A percentile compares a stretch with the other conserved stretches of the same genome.
Evolutionary conservation across 2,797 vertebrate species (phyloP).

Genomic region (Pterois miles): DNA sequence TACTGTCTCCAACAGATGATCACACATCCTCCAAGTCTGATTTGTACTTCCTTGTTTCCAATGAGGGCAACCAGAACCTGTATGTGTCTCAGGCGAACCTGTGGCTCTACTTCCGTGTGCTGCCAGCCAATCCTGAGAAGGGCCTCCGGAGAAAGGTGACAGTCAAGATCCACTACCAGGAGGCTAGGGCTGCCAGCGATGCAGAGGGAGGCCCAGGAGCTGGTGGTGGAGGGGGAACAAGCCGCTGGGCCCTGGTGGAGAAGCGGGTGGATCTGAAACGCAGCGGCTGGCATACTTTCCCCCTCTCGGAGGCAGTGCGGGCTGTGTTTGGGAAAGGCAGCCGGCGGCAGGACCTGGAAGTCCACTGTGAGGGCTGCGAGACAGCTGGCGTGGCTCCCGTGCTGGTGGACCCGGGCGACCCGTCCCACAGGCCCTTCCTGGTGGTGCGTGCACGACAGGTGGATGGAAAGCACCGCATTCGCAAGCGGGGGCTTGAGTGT

Average conservation of each 20-base stretch:
- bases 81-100: conserved; percentile 95
- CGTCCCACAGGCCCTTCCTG: conserved; percentile 95
- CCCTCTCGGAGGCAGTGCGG: conserved; percentile 91
- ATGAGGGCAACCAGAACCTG: conserved; percentile 97
- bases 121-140: conserved; percentile 91
- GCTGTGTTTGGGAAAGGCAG: conserved; percentile 89
- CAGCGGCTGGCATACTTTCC: conserved; percentile 98
- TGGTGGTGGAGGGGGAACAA: conserved; percentile 33
- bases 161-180: conserved; percentile 93
- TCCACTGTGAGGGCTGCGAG: conserved; percentile 94
- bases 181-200: conserved; percentile 71
- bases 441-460: conserved; percentile 92
- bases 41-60: conserved; percentile 95
- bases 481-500: conserved; percentile 96
- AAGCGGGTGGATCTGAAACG: conserved; percentile 96
- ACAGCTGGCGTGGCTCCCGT: conserved; percentile 88
- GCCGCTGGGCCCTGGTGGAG: conserved; percentile 90
- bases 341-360: conserved; percentile 93
- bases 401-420: conserved; percentile 90
- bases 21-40: conserved; percentile 86
- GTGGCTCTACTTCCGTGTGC: conserved; percentile 96
- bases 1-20: conserved; percentile 86
- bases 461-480: conserved; percentile 94
- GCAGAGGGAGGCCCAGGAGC: conserved; percentile 69
- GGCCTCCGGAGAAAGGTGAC: conserved; percentile 91